Conservation (phyloP, 2,888 invertebrate species). For the Lutraria lutraria region DNA sequence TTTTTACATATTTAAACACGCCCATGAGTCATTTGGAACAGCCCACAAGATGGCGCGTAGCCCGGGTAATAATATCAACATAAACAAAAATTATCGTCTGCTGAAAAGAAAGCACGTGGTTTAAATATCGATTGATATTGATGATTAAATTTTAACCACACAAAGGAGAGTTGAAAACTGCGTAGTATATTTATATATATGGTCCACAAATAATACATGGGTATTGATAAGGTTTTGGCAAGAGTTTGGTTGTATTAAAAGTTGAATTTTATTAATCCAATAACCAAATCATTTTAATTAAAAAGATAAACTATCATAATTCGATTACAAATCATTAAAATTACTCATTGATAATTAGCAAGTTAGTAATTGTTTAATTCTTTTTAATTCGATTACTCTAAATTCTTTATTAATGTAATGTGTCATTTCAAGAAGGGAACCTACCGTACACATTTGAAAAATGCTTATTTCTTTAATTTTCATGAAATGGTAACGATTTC, state of each 20-base stretch:
- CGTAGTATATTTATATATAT: constrained; percentile 26
- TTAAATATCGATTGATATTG: constrained; percentile 31
- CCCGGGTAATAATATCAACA: constrained; percentile 57
- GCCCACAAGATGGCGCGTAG: constrained; percentile 62
- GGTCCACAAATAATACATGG: background rate
- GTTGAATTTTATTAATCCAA: background rate
- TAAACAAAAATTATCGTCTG: constrained; percentile 47
- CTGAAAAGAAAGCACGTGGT: constrained; percentile 46
- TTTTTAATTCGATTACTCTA: background rate
- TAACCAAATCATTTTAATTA: background rate
- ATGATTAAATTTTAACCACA: constrained; percentile 23
- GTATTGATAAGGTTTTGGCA: background rate
- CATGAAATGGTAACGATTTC: no score
- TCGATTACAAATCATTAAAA: background rate
- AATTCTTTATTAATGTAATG: no score
- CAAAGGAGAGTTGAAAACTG: constrained; percentile 30
- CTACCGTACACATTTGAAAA: background rate
- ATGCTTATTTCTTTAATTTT: background rate
- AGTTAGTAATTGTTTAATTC: background rate
- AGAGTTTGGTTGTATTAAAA: background rate
- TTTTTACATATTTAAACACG: constrained; percentile 14
- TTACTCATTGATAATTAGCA: background rate
- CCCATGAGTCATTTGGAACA: constrained; percentile 23
- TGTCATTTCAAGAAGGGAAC: no score
- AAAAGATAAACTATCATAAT: background rate